These are phyloP conservation scores for Thunnus maccoyii DNA, from an alignment of 2,113 vertebrate genomes.

Conservation along the genomic window DNA sequence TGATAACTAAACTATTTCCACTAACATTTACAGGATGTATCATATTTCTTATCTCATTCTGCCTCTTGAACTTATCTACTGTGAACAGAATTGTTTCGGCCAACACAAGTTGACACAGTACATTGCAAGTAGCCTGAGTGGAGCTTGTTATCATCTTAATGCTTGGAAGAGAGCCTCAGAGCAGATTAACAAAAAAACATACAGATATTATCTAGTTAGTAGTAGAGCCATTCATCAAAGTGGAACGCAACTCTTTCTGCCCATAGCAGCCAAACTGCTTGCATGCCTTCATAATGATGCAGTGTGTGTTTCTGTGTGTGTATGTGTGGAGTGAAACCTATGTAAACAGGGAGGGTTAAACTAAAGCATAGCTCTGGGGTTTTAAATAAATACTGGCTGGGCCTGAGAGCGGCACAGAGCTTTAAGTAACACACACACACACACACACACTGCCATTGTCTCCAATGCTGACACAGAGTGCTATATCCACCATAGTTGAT, in stretches of 20 bases:
- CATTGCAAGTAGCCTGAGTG: conserved; percentile 26
- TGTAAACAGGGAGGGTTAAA: conserved; percentile 72
- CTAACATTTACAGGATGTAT: conserved; percentile 41
- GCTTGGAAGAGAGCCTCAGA: conserved; percentile 36
- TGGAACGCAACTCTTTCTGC: conserved; percentile 37
- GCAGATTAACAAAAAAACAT: conserved; percentile 62
- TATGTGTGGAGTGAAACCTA: conserved; percentile 48
- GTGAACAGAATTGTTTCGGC: conserved; percentile 38
- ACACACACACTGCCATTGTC: conserved; percentile 41
- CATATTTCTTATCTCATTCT: conserved; percentile 44
- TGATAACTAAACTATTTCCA: conserved; percentile 42
- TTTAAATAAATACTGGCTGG: conserved; percentile 72
- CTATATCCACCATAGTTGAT: conserved; percentile 57
- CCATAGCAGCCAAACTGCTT: conserved; percentile 39
- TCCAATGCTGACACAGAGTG: conserved; percentile 65
- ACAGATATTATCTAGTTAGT: conserved; percentile 59
- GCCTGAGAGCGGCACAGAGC: conserved; percentile 49
- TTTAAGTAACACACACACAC: conserved; percentile 33
- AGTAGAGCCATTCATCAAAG: conserved; percentile 67
- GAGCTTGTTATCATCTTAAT: conserved; percentile 49
- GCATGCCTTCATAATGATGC: conserved; percentile 68
- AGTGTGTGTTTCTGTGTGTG: conserved; percentile 18
- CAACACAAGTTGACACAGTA: conserved; percentile 39
- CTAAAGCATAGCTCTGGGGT: conserved; percentile 64
- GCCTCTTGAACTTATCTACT: conserved; percentile 40